Evolutionary conservation across 2,113 vertebrate genomes (phyloP), one percentile per base, ranked within the genome.

Genomic region (Alouatta palliata): DNA sequence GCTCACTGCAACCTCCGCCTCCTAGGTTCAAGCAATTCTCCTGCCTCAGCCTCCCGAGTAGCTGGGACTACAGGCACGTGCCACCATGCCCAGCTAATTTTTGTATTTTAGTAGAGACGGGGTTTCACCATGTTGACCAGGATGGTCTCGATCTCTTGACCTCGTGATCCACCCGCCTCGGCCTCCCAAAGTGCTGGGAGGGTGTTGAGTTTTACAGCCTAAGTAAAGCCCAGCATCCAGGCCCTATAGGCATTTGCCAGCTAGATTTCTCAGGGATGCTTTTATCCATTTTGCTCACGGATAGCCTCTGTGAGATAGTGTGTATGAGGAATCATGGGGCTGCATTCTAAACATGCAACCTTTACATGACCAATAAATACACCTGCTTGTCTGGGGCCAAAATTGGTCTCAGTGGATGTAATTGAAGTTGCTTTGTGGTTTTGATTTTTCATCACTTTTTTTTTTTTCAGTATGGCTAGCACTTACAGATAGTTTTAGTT

Each of bases 391-490:
- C 35, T 40, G 37, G 54, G 58, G 37, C 56, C 66, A 43, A 94
- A 90, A 95, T 94, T 32, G 84, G 92, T 90, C 90, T 94, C 92
- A 21, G 43, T 82, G 76, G 70, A 92, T 80, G 16, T 81, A 73
- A 90, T 27, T 90, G 90, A 95, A 82, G 40, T 90, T 90, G 54
- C 37, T 94, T 92, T 89, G 49, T 90, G 47, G 70, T 87, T 96
- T 76, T 96, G 71, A 85, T 85, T 95, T 92, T 73, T 79, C 66
- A 90, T 94, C 43, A 40, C 37, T 95, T 86, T 16, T 37, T 85
- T n/a, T 82, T 90, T 79, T 61, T 40, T 21, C 32, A 90, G 58
- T 7, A 2, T 8, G 40, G 25, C 35, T 27, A 66, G 35, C 47
- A 45, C 35, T 71, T 90, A 58, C 0, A 11, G 56, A 21, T 54